These are phyloP conservation scores for Geotrypetes seraphini DNA, from an alignment of 2,797 vertebrate genomes.

Conservation along the genomic window DNA sequence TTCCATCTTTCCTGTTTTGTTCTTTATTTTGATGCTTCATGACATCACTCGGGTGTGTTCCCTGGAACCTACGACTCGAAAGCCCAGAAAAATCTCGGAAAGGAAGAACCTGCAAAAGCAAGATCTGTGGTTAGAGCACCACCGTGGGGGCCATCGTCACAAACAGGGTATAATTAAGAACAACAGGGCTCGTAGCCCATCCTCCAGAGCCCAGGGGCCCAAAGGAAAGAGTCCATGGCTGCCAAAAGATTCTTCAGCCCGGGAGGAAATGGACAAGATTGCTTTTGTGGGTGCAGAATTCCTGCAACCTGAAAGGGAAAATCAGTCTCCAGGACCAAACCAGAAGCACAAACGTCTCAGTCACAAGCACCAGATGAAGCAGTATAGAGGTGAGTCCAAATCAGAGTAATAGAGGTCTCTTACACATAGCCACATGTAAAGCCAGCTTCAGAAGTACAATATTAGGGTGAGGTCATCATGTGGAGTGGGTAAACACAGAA, in stretches of 20 bases:
- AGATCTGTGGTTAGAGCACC: constrained; percentile 35
- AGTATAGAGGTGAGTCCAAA: constrained; percentile 74
- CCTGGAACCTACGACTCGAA: constrained; percentile 21
- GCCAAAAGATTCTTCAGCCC: constrained; percentile 49
- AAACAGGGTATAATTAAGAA: constrained; percentile 44
- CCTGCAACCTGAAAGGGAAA: constrained; percentile 47
- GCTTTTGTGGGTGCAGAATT: constrained; percentile 38
- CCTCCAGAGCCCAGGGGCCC: constrained; percentile 32
- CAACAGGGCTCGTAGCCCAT: constrained; percentile 31
- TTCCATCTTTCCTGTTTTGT: constrained; percentile 1
- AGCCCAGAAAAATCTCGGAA: constrained; percentile 28
- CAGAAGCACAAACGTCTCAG: constrained; percentile 62
- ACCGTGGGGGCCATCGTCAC: constrained; percentile 35
- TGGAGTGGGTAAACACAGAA: no score
- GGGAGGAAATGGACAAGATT: constrained; percentile 26
- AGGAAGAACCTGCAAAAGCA: constrained; percentile 47
- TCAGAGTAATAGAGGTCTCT: no score
- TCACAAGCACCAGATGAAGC: constrained; percentile 65
- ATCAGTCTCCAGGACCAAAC: constrained; percentile 54
- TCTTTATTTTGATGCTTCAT: constrained; percentile 24
- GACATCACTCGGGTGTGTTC: constrained; percentile 16
- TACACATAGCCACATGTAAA: no score
- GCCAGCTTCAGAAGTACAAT: no score
- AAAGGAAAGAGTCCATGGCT: constrained; percentile 35
- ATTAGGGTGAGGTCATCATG: no score